phyloP scores from a whole-genome alignment of 2,113 vertebrate genomes.

The Lagopus leucura region DNA sequence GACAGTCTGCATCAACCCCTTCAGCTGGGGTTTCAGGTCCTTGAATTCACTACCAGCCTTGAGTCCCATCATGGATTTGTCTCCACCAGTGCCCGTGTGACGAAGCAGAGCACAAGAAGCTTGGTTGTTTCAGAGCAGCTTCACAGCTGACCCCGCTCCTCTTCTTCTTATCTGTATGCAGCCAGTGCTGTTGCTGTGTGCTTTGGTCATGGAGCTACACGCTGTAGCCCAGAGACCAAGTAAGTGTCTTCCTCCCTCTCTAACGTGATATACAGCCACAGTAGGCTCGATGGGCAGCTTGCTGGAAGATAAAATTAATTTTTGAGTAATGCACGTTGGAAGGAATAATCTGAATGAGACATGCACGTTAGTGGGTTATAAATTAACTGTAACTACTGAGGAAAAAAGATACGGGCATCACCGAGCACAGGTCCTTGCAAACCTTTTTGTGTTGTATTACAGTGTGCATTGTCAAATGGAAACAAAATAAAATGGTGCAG shows the following conservation, averaged over 20 bases:
- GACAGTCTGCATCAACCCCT: background rate
- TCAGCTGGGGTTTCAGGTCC: background rate
- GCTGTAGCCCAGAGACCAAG: conserved; percentile 32
- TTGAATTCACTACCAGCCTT: background rate
- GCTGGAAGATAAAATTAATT: conserved; percentile 71
- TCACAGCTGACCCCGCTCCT: fast-evolving
- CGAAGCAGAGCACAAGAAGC: fast-evolving
- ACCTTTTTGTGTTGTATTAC: background rate
- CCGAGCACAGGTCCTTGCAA: fast-evolving
- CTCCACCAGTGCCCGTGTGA: background rate
- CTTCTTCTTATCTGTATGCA: conserved; percentile 1
- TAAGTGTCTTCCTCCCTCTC: conserved; percentile 32
- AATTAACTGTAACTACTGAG: conserved; percentile 57
- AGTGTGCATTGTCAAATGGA: background rate
- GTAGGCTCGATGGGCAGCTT: conserved; percentile 31
- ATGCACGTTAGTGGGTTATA: conserved; percentile 50
- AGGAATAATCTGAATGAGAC: conserved; percentile 59
- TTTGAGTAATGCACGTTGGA: conserved; percentile 63
- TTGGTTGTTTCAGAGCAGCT: fast-evolving
- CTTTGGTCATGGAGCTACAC: background rate
- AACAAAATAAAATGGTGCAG: background rate
- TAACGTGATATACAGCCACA: background rate
- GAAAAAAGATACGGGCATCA: background rate
- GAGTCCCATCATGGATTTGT: fast-evolving
- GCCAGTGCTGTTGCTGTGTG: background rate